Evolutionary conservation across 23 tunicate species (phyloP).

Genomic region (Oikopleura albicans): DNA sequence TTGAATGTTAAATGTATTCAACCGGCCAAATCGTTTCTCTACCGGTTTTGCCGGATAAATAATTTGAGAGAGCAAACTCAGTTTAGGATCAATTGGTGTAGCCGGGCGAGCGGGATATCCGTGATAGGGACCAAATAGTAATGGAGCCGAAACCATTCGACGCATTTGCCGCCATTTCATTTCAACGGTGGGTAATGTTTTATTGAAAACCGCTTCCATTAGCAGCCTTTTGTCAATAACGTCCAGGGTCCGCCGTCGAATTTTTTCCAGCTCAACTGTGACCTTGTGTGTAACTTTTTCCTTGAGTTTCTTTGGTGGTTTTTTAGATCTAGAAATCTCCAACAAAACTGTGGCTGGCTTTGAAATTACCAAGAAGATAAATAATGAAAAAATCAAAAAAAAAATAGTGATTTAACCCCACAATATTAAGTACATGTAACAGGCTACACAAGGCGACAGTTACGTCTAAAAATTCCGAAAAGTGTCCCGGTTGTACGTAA

Average conservation of each 20-base stretch:
- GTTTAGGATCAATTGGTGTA: background rate
- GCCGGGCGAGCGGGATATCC: background rate
- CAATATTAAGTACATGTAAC: no score
- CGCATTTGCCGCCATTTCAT: background rate
- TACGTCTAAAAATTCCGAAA: no score
- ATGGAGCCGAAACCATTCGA: background rate
- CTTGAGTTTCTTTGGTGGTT: no score
- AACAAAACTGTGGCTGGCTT: no score
- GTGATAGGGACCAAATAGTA: background rate
- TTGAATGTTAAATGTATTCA: background rate
- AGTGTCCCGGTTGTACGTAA: no score
- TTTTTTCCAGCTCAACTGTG: background rate
- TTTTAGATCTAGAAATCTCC: no score
- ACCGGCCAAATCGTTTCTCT: background rate
- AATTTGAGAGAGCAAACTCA: background rate
- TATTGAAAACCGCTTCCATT: background rate
- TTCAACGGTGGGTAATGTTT: background rate
- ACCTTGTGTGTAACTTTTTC: no score
- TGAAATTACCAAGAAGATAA: no score
- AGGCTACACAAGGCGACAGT: no score
- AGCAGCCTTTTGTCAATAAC: background rate
- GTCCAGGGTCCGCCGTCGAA: background rate
- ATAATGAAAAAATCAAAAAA: no score
- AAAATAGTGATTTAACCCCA: no score
- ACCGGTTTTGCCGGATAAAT: conserved; percentile 11